Evolutionary conservation across 2,888 invertebrate genomes (phyloP).

Genomic region (Melanchra persicariae): DNA sequence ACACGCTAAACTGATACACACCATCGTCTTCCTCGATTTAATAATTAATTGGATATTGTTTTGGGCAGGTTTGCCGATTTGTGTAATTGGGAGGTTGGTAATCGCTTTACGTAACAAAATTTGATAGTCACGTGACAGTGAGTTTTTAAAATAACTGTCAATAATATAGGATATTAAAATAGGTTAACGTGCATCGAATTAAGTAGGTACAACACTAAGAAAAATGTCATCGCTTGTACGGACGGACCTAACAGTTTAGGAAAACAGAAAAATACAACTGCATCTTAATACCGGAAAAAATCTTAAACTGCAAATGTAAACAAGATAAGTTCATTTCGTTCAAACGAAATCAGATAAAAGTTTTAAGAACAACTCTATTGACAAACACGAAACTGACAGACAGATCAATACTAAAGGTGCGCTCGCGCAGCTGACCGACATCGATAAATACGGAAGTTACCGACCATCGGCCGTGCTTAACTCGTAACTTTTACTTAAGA

Average conservation of each 20-base stretch:
- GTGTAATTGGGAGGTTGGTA: not conserved
- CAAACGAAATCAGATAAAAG: slow-evolving; percentile 10
- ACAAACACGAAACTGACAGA: slow-evolving; percentile 16
- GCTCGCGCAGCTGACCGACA: slow-evolving; percentile 11
- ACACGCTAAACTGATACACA: slow-evolving; percentile 29
- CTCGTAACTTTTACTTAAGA: slow-evolving; percentile 19
- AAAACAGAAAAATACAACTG: not conserved
- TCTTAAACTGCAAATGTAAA: not conserved
- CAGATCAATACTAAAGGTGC: slow-evolving; percentile 27
- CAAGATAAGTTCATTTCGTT: not conserved
- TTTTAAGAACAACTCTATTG: slow-evolving; percentile 24
- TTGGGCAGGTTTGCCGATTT: not conserved
- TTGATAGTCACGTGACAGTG: not conserved
- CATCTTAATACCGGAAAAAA: not conserved
- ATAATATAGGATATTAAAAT: too few relatives aligned
- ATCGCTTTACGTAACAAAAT: not conserved
- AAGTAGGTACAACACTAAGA: too few relatives aligned
- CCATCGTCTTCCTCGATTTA: slow-evolving; percentile 16
- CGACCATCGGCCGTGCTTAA: slow-evolving; percentile 8
- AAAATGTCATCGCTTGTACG: not conserved
- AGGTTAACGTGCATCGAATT: too few relatives aligned
- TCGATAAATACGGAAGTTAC: slow-evolving; percentile 20
- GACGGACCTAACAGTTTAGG: not conserved
- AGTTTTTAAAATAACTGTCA: not conserved
- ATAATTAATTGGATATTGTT: slow-evolving; percentile 1